Conservation (phyloP, 2,888 invertebrate genomes). For the Trachelus stipa region DNA sequence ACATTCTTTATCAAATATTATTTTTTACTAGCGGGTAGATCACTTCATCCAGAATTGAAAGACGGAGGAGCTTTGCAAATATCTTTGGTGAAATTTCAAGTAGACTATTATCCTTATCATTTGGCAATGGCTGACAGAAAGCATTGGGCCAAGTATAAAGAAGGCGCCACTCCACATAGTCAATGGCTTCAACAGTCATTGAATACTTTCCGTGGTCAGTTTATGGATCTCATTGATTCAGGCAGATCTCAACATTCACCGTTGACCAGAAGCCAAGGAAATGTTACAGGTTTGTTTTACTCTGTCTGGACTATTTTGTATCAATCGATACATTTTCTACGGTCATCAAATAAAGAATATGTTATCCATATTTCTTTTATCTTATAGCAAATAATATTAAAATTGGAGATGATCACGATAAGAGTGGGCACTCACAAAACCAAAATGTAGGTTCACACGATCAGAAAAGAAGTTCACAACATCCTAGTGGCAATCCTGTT, state of each 20-base stretch:
- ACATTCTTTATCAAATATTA: conserved; percentile 18
- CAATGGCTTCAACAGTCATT: conserved; percentile 91
- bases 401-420: conserved; percentile 50
- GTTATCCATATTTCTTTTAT: conserved; percentile 11
- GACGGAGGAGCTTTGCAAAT: conserved; percentile 96
- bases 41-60: conserved; percentile 83
- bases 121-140: conserved; percentile 87
- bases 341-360: background rate
- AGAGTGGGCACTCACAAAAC: conserved; percentile 44
- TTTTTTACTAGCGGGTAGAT: conserved; percentile 77
- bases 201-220: conserved; percentile 80
- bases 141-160: conserved; percentile 88
- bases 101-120: conserved; percentile 98
- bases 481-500: conserved; percentile 69
- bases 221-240: conserved; percentile 81
- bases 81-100: conserved; percentile 85
- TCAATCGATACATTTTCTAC: background rate
- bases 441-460: conserved; percentile 41
- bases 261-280: conserved; percentile 63
- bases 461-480: conserved; percentile 50
- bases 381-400: conserved; percentile 34
- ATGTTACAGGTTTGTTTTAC: conserved; percentile 41
- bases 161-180: conserved; percentile 82
- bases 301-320: background rate
- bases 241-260: conserved; percentile 69